Conservation (phyloP, 2,888 invertebrate genomes). For the Cerceris ruficornis region DNA sequence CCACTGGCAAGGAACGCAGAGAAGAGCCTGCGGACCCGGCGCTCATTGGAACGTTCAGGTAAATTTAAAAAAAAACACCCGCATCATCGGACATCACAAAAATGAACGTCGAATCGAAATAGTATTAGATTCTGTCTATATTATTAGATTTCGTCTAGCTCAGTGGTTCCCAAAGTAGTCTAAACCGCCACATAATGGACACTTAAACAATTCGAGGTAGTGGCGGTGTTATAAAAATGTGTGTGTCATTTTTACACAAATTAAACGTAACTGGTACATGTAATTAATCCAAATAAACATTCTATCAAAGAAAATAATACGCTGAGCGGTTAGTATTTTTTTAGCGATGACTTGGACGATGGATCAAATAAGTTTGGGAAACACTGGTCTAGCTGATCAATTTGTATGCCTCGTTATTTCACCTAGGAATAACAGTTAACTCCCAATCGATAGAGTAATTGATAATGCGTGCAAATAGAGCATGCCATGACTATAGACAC, state of each 20-base stretch:
- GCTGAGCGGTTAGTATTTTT: no score
- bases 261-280: no score
- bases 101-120: constrained; percentile 11
- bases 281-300: no score
- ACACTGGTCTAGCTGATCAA: no score
- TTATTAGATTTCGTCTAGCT: neutral
- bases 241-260: no score
- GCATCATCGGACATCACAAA: neutral
- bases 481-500: constrained; percentile 6
- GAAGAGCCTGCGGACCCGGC: constrained; percentile 83
- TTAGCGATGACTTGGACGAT: no score
- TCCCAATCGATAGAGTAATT: neutral
- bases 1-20: constrained; percentile 80
- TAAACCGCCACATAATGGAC: neutral
- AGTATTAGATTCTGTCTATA: neutral
- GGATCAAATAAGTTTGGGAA: no score
- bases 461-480: constrained; percentile 2
- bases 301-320: no score
- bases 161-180: neutral
- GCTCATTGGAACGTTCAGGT: constrained; percentile 93
- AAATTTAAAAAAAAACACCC: constrained; percentile 59
- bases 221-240: no score
- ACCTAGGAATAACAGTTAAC: neutral
- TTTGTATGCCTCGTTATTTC: no score
- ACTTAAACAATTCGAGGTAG: no score